Conservation (phyloP, 2,797 vertebrate species). For the Buceros bicornis region DNA sequence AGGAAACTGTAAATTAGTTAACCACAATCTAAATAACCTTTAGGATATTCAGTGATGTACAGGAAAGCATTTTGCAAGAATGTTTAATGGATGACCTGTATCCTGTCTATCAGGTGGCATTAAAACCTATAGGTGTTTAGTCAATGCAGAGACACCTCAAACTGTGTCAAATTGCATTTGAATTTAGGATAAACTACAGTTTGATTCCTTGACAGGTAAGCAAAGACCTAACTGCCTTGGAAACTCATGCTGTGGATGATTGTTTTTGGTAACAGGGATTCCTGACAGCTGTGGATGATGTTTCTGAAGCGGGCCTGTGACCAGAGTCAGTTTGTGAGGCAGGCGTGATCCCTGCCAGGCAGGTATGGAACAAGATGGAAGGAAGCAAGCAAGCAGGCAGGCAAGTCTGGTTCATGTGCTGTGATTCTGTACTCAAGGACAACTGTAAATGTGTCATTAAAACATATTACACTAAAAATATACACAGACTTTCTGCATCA, state of each 20-base stretch:
- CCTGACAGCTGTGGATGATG: neutral
- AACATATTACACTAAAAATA: conserved; percentile 9
- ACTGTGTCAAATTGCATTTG: neutral
- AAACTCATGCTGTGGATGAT: neutral
- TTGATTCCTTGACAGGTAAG: neutral
- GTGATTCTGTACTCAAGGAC: neutral
- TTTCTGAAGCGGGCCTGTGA: neutral
- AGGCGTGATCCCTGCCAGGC: neutral
- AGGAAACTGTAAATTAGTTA: neutral
- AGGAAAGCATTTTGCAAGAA: neutral
- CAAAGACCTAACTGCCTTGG: neutral
- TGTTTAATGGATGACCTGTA: neutral
- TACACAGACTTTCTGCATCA: neutral
- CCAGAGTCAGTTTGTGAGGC: neutral
- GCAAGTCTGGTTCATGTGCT: neutral
- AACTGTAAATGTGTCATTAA: neutral
- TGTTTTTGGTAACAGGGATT: neutral
- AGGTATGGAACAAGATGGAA: rapidly evolving
- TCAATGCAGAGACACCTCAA: neutral
- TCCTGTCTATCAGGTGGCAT: neutral
- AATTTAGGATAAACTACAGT: neutral
- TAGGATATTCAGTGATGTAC: neutral
- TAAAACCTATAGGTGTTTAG: neutral
- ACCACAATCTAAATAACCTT: neutral
- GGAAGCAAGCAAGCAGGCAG: neutral